These are phyloP conservation scores for Habrosyne pyritoides DNA, from an alignment of 2,888 invertebrate species.

Conservation along the genomic window DNA sequence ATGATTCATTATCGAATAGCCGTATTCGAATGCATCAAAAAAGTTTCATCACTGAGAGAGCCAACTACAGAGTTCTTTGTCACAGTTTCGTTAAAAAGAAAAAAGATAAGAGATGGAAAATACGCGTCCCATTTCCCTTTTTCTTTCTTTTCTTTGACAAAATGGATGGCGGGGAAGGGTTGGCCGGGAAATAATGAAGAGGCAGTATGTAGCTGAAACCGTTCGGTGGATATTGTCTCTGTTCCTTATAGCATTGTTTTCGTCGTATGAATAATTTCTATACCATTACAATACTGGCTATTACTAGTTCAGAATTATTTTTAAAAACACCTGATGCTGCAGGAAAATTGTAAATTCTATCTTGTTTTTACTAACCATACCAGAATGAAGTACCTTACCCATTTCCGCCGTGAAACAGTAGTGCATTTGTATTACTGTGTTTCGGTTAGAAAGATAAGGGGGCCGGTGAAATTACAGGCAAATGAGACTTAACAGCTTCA, in stretches of 20 bases:
- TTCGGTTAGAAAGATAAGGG: too few species aligned
- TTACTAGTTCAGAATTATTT: too few species aligned
- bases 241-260: conserved; percentile 22
- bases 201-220: conserved; percentile 33
- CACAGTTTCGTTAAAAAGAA: conserved; percentile 34
- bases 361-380: too few species aligned
- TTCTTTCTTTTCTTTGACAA: conserved; percentile 44
- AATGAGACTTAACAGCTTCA: too few species aligned
- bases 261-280: conserved; percentile 7
- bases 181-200: conserved; percentile 67
- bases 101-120: conserved; percentile 59
- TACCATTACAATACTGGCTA: neutral
- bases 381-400: too few species aligned
- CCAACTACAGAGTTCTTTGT: conserved; percentile 60
- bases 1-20: conserved; percentile 51
- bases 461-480: too few species aligned
- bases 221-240: conserved; percentile 24
- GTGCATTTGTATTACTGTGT: too few species aligned
- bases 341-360: too few species aligned
- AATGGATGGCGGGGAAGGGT: conserved; percentile 64
- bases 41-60: conserved; percentile 69
- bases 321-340: too few species aligned
- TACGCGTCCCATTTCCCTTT: conserved; percentile 62
- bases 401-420: too few species aligned
- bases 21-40: conserved; percentile 50